A percentile compares a stretch with the other conserved stretches of the same genome.
Conservation (phyloP, 2,113 vertebrate genomes). For the Macroglossus sobrinus region DNA sequence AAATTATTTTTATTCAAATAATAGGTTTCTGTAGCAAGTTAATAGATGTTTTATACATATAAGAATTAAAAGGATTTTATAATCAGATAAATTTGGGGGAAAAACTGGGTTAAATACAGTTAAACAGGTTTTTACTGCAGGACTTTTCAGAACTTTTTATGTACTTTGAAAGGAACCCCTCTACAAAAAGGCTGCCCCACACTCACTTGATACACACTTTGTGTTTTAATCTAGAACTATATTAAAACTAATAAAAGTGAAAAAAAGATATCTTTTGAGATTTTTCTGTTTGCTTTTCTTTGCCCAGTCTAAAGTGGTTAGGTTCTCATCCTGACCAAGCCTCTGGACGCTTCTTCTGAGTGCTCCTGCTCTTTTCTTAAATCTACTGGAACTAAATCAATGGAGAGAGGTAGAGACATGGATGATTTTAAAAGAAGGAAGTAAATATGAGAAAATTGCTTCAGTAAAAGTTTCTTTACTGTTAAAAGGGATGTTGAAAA, state of each 20-base stretch:
- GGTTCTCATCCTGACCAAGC: background rate
- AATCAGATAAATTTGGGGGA: constrained; percentile 30
- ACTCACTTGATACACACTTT: background rate
- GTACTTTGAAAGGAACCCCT: background rate
- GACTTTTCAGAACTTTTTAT: background rate
- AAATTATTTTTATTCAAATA: constrained; percentile 47
- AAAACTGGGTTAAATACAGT: background rate
- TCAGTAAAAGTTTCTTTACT: background rate
- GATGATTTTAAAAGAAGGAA: background rate
- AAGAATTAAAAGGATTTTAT: constrained; percentile 10
- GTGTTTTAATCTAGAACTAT: background rate
- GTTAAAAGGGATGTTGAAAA: background rate
- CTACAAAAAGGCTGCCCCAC: background rate
- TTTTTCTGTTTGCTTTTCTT: background rate
- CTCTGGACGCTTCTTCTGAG: background rate
- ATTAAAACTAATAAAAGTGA: background rate
- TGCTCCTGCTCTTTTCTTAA: background rate
- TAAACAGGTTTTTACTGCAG: background rate
- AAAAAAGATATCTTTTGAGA: background rate
- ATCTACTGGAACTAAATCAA: background rate
- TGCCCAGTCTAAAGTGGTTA: background rate
- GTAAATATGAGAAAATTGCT: background rate
- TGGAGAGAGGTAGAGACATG: background rate
- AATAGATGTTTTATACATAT: constrained; percentile 7
- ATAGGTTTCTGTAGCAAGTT: constrained; percentile 20